Evolutionary conservation across 1,140 invertebrate genomes (phyloP).

Genomic region (Bombus impatiens): DNA sequence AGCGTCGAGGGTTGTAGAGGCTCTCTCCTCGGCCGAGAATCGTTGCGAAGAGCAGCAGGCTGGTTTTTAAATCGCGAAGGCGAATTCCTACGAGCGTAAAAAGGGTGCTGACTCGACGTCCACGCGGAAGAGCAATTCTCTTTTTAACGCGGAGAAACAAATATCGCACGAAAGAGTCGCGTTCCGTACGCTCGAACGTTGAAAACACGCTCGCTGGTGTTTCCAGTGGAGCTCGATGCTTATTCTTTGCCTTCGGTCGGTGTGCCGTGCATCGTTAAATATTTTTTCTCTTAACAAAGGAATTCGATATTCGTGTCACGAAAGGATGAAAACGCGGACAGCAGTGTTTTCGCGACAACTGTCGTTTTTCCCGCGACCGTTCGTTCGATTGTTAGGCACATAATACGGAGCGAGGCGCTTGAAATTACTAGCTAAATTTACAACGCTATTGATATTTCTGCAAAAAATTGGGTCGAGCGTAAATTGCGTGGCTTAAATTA

Average conservation of each 20-base stretch:
- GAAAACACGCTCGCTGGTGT: background rate
- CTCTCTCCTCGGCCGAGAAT: no score
- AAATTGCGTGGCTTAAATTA: background rate
- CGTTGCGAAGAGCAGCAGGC: no score
- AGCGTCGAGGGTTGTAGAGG: background rate
- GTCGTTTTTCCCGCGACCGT: background rate
- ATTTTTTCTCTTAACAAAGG: conserved; percentile 17
- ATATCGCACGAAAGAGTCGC: no score
- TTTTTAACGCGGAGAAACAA: no score
- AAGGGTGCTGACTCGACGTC: background rate
- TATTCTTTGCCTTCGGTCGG: background rate
- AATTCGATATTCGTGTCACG: background rate
- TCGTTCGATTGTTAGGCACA: background rate
- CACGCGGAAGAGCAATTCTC: no score
- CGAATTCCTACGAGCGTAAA: background rate
- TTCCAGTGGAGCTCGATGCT: background rate
- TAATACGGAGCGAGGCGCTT: background rate
- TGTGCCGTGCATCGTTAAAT: background rate
- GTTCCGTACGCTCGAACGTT: no score
- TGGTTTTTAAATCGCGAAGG: background rate
- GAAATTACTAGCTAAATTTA: background rate
- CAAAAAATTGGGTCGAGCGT: background rate
- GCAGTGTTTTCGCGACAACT: background rate
- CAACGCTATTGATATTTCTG: background rate
- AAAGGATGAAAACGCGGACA: background rate